phyloP scores from a whole-genome alignment of 2,113 vertebrate genomes.

The Campylomormyrus tamandua region DNA sequence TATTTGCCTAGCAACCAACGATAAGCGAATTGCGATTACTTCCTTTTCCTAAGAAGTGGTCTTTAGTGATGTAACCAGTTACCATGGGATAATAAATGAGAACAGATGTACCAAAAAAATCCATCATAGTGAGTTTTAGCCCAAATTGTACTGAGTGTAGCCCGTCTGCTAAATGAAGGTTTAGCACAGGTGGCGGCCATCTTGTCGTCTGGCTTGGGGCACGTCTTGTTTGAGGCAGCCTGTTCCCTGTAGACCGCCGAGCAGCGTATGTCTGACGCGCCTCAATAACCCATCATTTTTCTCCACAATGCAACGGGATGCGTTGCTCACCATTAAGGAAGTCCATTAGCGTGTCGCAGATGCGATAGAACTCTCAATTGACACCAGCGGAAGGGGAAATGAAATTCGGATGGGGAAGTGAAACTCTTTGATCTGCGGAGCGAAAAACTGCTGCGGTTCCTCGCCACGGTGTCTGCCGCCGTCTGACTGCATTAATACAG shows the following conservation, averaged over 20 bases:
- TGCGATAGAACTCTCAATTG: not conserved
- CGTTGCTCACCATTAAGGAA: not conserved
- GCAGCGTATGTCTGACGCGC: not conserved
- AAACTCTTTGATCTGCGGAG: not conserved
- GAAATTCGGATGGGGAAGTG: not conserved
- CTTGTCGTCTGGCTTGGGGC: not conserved
- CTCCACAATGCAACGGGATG: not conserved
- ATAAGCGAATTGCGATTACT: not conserved
- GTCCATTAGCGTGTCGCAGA: not conserved
- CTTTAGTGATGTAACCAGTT: not conserved
- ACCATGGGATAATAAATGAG: not conserved
- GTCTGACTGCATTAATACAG: not conserved
- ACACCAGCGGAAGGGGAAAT: not conserved
- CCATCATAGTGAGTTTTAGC: not conserved
- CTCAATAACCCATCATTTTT: not conserved
- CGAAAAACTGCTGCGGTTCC: not conserved
- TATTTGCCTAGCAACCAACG: not conserved
- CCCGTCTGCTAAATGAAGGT: not conserved
- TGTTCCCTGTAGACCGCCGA: not conserved
- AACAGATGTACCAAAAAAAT: not conserved
- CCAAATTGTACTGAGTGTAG: not conserved
- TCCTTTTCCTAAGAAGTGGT: not conserved
- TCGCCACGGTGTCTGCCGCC: not conserved
- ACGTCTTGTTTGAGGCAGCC: not conserved
- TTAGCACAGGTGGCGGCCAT: not conserved